A percentile compares a stretch with the other conserved stretches of the same genome.
Evolutionary conservation across 2,797 vertebrate genomes (phyloP).

Genomic region (Mareca strepera): DNA sequence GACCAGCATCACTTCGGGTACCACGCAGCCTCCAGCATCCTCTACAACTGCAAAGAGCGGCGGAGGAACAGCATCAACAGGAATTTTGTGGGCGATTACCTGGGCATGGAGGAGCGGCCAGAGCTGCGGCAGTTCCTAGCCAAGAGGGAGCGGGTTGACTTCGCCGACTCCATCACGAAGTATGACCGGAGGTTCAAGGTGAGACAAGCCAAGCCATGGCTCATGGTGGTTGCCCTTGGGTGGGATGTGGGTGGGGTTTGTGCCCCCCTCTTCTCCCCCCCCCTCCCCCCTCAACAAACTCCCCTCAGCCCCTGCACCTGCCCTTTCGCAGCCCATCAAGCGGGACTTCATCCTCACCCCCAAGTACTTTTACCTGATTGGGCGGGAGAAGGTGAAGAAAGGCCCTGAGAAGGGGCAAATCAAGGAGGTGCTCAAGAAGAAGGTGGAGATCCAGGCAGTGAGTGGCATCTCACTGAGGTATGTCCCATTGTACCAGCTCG

Average conservation of each 20-base stretch:
- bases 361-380: slow-evolving; percentile 93
- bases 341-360: slow-evolving; percentile 94
- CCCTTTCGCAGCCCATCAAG: slow-evolving; percentile 86
- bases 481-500: background rate
- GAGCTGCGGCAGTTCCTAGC: slow-evolving; percentile 93
- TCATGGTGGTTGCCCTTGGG: background rate
- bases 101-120: slow-evolving; percentile 93
- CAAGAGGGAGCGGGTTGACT: slow-evolving; percentile 92
- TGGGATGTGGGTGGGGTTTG: background rate
- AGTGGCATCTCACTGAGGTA: slow-evolving; percentile 90
- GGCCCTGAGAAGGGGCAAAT: slow-evolving; percentile 96
- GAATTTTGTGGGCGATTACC: slow-evolving; percentile 96
- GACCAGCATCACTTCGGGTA: fast-evolving
- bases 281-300: background rate
- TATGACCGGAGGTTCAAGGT: slow-evolving; percentile 98
- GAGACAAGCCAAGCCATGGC: background rate
- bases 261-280: background rate
- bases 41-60: slow-evolving; percentile 94
- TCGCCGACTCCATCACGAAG: slow-evolving; percentile 92
- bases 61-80: slow-evolving; percentile 96
- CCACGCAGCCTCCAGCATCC: slow-evolving; percentile 90
- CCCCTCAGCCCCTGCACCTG: background rate
- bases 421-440: slow-evolving; percentile 93
- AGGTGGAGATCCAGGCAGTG: slow-evolving; percentile 88
- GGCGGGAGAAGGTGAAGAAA: slow-evolving; percentile 95